Evolutionary conservation across 2,113 vertebrate species (phyloP).

Genomic region (Solea solea): DNA sequence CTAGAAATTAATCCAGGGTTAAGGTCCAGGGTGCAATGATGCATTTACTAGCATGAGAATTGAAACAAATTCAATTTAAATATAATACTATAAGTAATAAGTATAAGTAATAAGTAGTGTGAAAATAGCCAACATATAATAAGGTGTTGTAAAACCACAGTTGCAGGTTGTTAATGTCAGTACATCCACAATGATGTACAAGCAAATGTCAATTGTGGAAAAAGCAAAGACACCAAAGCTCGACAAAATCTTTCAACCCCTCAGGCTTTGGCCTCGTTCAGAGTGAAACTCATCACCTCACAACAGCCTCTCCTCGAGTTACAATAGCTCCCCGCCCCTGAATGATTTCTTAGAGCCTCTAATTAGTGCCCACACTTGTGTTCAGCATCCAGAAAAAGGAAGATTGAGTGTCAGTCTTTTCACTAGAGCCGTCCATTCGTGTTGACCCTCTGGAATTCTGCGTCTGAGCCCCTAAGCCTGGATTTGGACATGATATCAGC

Average conservation of each 20-base stretch:
- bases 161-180: constrained; percentile 50
- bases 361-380: constrained; percentile 73
- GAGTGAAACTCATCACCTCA: constrained; percentile 42
- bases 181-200: constrained; percentile 30
- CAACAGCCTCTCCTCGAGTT: constrained; percentile 57
- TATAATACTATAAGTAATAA: no score
- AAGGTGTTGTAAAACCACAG: constrained; percentile 57
- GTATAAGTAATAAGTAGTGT: no score
- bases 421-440: constrained; percentile 42
- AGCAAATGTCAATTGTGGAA: constrained; percentile 24
- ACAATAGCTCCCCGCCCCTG: constrained; percentile 38
- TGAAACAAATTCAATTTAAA: no score
- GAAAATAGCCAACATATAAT: neutral
- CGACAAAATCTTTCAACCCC: constrained; percentile 47
- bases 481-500: constrained; percentile 47
- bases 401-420: constrained; percentile 68
- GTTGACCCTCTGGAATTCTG: constrained; percentile 45
- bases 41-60: no score
- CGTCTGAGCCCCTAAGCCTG: constrained; percentile 44
- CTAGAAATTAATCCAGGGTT: no score
- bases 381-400: constrained; percentile 56
- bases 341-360: constrained; percentile 58
- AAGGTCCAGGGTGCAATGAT: no score
- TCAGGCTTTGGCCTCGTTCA: constrained; percentile 28
- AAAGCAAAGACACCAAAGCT: constrained; percentile 39